phyloP scores from a whole-genome alignment of 2,113 vertebrate species.

The Tragelaphus scriptus region DNA sequence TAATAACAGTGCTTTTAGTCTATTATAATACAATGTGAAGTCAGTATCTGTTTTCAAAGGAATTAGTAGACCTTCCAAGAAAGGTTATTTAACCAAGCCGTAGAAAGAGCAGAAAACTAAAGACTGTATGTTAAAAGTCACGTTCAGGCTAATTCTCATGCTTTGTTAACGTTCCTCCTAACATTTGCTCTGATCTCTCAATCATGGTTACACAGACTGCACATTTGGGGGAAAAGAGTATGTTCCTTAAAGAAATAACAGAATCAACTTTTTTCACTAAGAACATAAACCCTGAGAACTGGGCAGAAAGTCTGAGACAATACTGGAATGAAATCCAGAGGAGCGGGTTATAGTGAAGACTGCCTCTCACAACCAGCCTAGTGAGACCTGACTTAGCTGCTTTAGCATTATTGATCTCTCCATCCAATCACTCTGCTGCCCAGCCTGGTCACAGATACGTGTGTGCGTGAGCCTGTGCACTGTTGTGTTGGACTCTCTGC shows the following conservation, averaged over 20 bases:
- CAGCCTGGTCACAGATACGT: not conserved
- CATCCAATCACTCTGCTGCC: not conserved
- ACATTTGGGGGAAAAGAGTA: not conserved
- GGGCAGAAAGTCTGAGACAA: not conserved
- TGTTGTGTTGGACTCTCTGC: not conserved
- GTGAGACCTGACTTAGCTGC: not conserved
- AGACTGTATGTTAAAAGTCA: not conserved
- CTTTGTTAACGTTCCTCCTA: not conserved
- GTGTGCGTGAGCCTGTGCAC: not conserved
- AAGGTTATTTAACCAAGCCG: not conserved
- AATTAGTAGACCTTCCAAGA: slow-evolving; percentile 12
- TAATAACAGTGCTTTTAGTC: not conserved
- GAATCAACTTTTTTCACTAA: not conserved
- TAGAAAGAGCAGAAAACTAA: not conserved
- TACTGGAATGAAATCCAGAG: not conserved
- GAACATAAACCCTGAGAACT: not conserved
- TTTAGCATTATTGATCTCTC: not conserved
- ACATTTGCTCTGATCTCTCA: not conserved
- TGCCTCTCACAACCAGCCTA: not conserved
- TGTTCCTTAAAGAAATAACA: not conserved
- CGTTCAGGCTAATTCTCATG: not conserved
- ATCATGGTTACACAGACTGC: not conserved
- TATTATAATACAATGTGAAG: not conserved
- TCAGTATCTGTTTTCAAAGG: not conserved
- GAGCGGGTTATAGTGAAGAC: not conserved